phyloP scores from a whole-genome alignment of 2,797 vertebrate species.

The Siniperca undulata region DNA sequence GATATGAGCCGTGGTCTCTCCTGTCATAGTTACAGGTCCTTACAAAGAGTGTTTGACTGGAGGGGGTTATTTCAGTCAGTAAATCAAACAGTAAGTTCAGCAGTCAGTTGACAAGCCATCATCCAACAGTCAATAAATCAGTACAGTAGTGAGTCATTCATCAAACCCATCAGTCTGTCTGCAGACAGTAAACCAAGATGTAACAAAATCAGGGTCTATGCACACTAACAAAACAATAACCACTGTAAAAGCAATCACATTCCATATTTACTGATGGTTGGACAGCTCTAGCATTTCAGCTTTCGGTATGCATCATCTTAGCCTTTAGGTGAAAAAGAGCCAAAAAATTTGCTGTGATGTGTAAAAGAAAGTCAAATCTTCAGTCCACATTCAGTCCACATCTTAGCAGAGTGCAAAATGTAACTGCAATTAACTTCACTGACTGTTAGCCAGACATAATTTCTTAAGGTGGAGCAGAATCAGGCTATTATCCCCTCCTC shows the following conservation, averaged over 20 bases:
- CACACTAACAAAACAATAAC: constrained; percentile 16
- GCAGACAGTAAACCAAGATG: background rate
- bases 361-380: constrained; percentile 25
- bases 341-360: constrained; percentile 18
- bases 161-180: background rate
- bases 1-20: too few relatives aligned
- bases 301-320: constrained; percentile 5
- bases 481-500: constrained; percentile 49
- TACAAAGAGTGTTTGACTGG: background rate
- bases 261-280: constrained; percentile 5
- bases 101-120: background rate
- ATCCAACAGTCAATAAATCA: background rate
- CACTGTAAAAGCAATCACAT: constrained; percentile 24
- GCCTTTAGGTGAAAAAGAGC: constrained; percentile 18
- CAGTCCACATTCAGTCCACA: constrained; percentile 14
- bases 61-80: background rate
- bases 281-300: background rate
- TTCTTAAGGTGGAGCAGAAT: constrained; percentile 33
- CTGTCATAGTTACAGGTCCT: background rate
- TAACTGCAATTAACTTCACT: constrained; percentile 43
- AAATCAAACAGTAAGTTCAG: background rate
- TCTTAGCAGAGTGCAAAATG: constrained; percentile 35
- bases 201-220: background rate
- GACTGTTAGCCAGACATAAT: constrained; percentile 26
- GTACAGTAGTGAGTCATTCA: background rate